phyloP scores from a whole-genome alignment of 2,113 vertebrate species.

The Syrrhaptes paradoxus region DNA sequence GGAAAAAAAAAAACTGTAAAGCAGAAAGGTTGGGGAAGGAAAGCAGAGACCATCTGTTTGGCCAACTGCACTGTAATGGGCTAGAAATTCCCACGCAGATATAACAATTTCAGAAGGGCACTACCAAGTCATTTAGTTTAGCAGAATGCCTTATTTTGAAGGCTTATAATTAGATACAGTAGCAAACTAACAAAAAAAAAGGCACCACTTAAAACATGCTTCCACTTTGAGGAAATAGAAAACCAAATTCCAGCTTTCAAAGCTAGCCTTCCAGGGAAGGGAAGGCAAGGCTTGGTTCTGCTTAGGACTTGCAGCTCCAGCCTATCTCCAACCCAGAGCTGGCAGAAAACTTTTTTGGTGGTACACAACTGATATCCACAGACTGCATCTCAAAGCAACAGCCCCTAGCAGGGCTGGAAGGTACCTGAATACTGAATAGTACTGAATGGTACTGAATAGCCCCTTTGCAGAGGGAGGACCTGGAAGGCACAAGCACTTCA shows the following conservation, averaged over 20 bases:
- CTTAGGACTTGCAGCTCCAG: background rate
- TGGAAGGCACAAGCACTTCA: background rate
- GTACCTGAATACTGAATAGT: background rate
- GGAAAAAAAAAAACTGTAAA: background rate
- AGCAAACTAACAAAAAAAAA: background rate
- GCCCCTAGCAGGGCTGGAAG: background rate
- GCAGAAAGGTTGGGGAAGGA: background rate
- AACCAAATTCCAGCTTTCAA: background rate
- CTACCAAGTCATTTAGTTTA: background rate
- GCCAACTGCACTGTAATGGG: background rate
- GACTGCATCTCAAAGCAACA: background rate
- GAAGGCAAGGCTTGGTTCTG: background rate
- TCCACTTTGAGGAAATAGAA: background rate
- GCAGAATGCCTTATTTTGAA: background rate
- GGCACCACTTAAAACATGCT: background rate
- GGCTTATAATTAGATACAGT: background rate
- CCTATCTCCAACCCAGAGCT: background rate
- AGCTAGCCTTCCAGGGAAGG: background rate
- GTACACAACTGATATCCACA: background rate
- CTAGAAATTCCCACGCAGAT: background rate
- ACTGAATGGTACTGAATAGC: too few species aligned
- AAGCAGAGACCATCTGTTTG: background rate
- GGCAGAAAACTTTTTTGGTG: background rate
- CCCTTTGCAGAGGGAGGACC: background rate
- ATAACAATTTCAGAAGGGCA: background rate